phyloP scores from a whole-genome alignment of 2,797 vertebrate genomes.

The Spinibarbus caldwelli region DNA sequence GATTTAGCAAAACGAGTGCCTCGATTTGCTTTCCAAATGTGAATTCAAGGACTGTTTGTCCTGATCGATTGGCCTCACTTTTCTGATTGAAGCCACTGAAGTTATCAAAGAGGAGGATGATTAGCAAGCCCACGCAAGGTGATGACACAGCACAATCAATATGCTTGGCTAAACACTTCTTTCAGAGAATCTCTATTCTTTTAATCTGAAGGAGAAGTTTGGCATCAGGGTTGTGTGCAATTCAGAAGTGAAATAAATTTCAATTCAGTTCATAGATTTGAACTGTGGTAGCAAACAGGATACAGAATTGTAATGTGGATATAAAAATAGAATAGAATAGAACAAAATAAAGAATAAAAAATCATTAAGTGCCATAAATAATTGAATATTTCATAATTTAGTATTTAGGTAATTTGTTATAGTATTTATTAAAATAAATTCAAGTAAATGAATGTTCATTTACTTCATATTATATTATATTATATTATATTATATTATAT shows the following conservation, averaged over 20 bases:
- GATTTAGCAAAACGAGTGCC: constrained; percentile 44
- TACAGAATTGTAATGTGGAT: neutral
- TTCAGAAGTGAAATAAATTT: neutral
- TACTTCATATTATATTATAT: neutral
- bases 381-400: neutral
- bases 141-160: constrained; percentile 63
- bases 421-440: neutral
- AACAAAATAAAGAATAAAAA: neutral
- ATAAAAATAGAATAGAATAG: neutral
- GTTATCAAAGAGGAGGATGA: constrained; percentile 58
- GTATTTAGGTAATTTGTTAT: neutral
- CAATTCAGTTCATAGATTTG: neutral
- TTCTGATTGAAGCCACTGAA: constrained; percentile 64
- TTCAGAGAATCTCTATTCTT: constrained; percentile 44
- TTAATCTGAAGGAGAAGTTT: constrained; percentile 51
- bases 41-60: constrained; percentile 63
- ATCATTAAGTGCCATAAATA: neutral
- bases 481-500: neutral
- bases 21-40: constrained; percentile 49
- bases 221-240: too few relatives aligned
- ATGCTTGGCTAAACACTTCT: constrained; percentile 46
- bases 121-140: constrained; percentile 56
- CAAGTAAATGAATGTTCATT: neutral
- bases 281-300: neutral
- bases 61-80: constrained; percentile 64